A percentile compares a stretch with the other conserved stretches of the same genome.
These are phyloP conservation scores for Brenthis daphne DNA, from an alignment of 2,888 invertebrate species.

Conservation along the genomic window DNA sequence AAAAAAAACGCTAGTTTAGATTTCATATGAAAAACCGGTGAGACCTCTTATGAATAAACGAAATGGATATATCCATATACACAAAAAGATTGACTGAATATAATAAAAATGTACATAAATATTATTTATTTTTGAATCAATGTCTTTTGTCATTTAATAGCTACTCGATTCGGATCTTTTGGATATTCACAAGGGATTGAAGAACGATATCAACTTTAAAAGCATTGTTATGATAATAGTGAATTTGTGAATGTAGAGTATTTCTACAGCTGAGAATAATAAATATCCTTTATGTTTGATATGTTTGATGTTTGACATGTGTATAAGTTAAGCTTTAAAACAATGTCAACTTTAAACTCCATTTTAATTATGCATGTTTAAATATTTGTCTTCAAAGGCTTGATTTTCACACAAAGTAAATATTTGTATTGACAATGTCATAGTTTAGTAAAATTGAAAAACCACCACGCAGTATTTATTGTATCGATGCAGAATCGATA, in stretches of 20 bases:
- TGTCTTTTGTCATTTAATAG: constrained; percentile 4
- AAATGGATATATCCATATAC: not conserved
- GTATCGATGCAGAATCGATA: no score
- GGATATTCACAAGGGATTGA: constrained; percentile 17
- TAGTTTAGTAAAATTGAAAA: no score
- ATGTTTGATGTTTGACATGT: no score
- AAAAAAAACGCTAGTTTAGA: no score
- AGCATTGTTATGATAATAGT: constrained; percentile 20
- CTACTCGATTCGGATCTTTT: constrained; percentile 11
- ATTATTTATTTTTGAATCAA: not conserved
- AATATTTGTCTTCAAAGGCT: no score
- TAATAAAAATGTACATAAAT: not conserved
- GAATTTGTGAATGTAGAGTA: constrained; percentile 1
- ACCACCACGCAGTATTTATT: no score
- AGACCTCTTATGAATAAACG: not conserved
- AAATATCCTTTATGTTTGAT: not conserved
- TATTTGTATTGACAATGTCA: no score
- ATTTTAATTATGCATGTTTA: no score
- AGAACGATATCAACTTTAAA: constrained; percentile 14
- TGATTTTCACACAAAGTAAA: no score
- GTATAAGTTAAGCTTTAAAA: no score
- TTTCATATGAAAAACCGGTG: no score
- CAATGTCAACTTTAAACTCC: no score
- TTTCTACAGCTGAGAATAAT: constrained; percentile 1
- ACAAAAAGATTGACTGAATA: not conserved